Percentiles rank a stretch among this genome's conserved stretches.
phyloP scores from a whole-genome alignment of 2,888 invertebrate species.

The Junonia oenone region DNA sequence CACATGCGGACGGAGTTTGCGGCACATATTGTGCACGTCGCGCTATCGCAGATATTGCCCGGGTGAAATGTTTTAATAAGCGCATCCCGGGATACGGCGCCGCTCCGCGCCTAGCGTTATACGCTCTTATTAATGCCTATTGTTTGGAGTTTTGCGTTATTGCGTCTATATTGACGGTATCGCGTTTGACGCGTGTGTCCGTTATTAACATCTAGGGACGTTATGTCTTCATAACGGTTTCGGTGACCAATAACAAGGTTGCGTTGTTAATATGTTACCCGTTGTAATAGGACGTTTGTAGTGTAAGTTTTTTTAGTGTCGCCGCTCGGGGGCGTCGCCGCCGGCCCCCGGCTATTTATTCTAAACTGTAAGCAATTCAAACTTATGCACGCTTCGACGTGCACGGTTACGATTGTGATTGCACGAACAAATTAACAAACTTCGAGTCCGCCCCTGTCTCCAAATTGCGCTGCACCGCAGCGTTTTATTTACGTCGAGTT shows the following conservation, averaged over 20 bases:
- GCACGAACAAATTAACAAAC: constrained; percentile 56
- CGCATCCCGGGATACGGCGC: constrained; percentile 63
- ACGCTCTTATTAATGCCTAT: constrained; percentile 75
- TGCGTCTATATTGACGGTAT: constrained; percentile 53
- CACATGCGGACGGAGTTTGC: constrained; percentile 74
- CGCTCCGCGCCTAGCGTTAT: constrained; percentile 36
- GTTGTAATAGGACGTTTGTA: not conserved
- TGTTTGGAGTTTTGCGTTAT: constrained; percentile 75
- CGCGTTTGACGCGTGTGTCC: constrained; percentile 31
- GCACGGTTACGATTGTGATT: constrained; percentile 41
- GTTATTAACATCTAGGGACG: constrained; percentile 27
- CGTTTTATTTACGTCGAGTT: constrained; percentile 23
- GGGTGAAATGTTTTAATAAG: constrained; percentile 78
- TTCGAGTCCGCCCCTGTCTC: constrained; percentile 29
- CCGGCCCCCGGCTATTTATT: constrained; percentile 41
- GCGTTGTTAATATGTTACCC: not conserved
- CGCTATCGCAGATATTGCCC: constrained; percentile 68
- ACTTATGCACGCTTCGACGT: constrained; percentile 45
- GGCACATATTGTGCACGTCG: constrained; percentile 75
- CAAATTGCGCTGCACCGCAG: constrained; percentile 16
- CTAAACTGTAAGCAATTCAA: constrained; percentile 53
- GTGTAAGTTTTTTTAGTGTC: constrained; percentile 3
- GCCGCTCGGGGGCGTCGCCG: constrained; percentile 14
- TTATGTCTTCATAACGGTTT: constrained; percentile 16
- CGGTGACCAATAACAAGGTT: constrained; percentile 9